phyloP scores from a whole-genome alignment of 1,140 invertebrate genomes.

The Cataglyphis hispanica region DNA sequence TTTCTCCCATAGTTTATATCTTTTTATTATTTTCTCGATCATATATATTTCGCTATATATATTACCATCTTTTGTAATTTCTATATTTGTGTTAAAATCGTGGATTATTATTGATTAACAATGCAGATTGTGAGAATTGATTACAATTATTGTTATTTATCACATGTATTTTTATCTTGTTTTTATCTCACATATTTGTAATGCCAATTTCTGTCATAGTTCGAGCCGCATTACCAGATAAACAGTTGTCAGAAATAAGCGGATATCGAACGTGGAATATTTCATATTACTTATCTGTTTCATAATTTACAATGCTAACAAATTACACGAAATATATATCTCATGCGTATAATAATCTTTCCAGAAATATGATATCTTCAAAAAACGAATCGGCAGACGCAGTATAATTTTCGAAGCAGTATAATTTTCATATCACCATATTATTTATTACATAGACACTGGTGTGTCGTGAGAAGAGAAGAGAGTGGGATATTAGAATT shows the following conservation, averaged over 20 bases:
- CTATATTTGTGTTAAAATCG: too few relatives aligned
- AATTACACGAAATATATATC: constrained; percentile 10
- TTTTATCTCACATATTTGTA: neutral
- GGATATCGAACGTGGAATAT: constrained; percentile 7
- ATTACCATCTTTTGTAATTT: neutral
- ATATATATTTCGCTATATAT: neutral
- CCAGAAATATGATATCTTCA: constrained; percentile 19
- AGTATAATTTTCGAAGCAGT: too few relatives aligned
- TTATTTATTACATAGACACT: constrained; percentile 20
- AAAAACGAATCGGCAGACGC: constrained; percentile 2
- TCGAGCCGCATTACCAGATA: constrained; percentile 8
- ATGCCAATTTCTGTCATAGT: neutral
- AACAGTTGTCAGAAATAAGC: constrained; percentile 13
- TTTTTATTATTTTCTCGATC: neutral
- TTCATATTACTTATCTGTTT: neutral
- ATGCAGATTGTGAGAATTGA: too few relatives aligned
- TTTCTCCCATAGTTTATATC: constrained; percentile 45
- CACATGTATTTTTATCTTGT: too few relatives aligned
- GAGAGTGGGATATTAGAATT: constrained; percentile 13
- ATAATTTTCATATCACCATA: constrained; percentile 17
- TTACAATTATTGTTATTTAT: too few relatives aligned
- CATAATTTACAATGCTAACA: constrained; percentile 16
- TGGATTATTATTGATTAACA: too few relatives aligned
- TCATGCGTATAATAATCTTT: neutral
- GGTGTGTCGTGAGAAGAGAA: neutral